Conservation (phyloP, 2,888 invertebrate species). For the Dermolepida albohirtum region DNA sequence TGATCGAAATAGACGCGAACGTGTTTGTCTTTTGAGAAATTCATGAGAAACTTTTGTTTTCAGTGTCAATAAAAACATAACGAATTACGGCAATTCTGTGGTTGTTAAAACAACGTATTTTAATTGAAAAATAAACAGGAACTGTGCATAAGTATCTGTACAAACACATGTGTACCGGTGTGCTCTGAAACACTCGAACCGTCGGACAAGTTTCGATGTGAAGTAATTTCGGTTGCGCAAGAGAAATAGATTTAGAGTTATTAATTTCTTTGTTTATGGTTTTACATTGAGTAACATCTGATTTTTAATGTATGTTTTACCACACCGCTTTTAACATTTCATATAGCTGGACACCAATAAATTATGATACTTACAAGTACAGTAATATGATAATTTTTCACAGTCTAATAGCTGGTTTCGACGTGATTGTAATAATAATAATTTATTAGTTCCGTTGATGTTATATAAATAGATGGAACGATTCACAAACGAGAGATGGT, state of each 20-base stretch:
- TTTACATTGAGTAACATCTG: slow-evolving; percentile 26
- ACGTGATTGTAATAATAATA: too few species aligned
- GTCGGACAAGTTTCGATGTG: slow-evolving; percentile 22
- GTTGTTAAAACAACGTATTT: too few species aligned
- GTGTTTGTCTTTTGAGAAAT: not conserved
- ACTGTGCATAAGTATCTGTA: not conserved
- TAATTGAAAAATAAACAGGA: not conserved
- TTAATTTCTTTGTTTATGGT: slow-evolving; percentile 34
- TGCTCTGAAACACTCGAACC: slow-evolving; percentile 17
- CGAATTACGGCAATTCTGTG: too few species aligned
- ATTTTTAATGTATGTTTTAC: slow-evolving; percentile 18
- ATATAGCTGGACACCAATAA: not conserved
- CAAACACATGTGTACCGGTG: not conserved
- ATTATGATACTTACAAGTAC: not conserved
- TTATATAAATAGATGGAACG: too few species aligned
- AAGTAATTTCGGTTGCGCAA: slow-evolving; percentile 20
- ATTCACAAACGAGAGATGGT: too few species aligned
- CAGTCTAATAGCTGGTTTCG: too few species aligned
- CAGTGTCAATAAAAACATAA: not conserved
- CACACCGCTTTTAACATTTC: slow-evolving; percentile 20
- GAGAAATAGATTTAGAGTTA: slow-evolving; percentile 25
- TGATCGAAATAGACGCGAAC: not conserved
- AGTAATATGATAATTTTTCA: too few species aligned
- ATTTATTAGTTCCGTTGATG: too few species aligned
- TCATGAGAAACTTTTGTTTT: not conserved